Evolutionary conservation across 2,797 vertebrate species (phyloP).

Genomic region (Urophycis tenuis): DNA sequence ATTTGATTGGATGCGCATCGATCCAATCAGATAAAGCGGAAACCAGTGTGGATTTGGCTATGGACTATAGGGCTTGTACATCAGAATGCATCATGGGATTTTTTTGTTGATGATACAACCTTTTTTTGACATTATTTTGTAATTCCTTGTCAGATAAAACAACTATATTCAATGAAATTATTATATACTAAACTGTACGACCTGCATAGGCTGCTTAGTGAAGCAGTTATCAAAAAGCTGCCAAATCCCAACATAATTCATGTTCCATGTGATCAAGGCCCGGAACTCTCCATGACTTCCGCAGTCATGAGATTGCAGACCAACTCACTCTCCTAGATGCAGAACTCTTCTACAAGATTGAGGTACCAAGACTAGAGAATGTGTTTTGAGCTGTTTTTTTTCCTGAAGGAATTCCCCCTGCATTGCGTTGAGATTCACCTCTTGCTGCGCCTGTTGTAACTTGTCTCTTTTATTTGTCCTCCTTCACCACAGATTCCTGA

Average conservation of each 20-base stretch:
- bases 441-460: neutral
- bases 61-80: neutral
- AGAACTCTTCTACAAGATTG: conserved; percentile 97
- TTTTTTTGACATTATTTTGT: neutral
- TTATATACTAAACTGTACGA: neutral
- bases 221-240: neutral
- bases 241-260: neutral
- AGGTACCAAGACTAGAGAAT: conserved; percentile 63
- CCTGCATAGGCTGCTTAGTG: neutral
- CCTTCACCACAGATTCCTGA: conserved; percentile 83
- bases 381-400: neutral
- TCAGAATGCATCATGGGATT: no score
- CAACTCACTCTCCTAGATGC: conserved; percentile 96
- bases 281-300: conserved; percentile 95
- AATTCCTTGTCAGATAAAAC: neutral
- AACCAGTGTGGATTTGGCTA: neutral
- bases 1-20: neutral
- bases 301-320: conserved; percentile 95
- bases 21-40: neutral
- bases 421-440: neutral
- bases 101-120: no score
- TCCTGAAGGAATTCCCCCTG: neutral
- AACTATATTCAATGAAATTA: neutral
- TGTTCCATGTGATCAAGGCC: conserved; percentile 70
- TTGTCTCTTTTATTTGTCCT: neutral